Percentiles rank a stretch among this genome's conserved stretches.
phyloP scores from a whole-genome alignment of 2,797 vertebrate genomes.

The Sandelia bainsii region DNA sequence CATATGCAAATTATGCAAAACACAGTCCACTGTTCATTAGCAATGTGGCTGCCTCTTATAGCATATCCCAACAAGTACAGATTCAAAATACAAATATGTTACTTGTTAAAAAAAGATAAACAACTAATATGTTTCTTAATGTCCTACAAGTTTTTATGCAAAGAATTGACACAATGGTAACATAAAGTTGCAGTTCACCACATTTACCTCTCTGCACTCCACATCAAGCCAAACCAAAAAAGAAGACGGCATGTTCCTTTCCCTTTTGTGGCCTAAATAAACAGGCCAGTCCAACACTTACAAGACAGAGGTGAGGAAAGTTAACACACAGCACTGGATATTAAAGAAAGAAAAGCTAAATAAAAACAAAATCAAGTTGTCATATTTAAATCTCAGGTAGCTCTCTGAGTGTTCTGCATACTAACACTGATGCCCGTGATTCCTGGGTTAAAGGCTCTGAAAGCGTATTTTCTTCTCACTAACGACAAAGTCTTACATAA shows the following conservation, averaged over 20 bases:
- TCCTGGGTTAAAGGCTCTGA: background rate
- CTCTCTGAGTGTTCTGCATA: background rate
- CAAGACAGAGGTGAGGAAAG: conserved; percentile 34
- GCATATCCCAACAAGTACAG: conserved; percentile 44
- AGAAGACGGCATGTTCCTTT: conserved; percentile 39
- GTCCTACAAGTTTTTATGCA: conserved; percentile 19
- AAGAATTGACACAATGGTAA: conserved; percentile 5
- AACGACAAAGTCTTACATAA: background rate
- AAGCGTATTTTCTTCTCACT: background rate
- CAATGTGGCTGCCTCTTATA: conserved; percentile 55
- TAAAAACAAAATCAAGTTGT: background rate
- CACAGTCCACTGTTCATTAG: conserved; percentile 11
- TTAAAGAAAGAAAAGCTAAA: background rate
- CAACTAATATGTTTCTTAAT: conserved; percentile 15
- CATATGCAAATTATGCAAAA: conserved; percentile 53
- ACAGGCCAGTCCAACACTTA: conserved; percentile 31
- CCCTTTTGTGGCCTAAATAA: conserved; percentile 53
- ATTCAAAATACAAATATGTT: conserved; percentile 45
- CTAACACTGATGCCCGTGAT: background rate
- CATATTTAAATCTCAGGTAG: conserved; percentile 11
- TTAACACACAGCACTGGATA: conserved; percentile 14
- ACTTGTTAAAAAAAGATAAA: conserved; percentile 39
- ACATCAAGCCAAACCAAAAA: conserved; percentile 55
- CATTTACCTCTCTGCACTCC: conserved; percentile 26
- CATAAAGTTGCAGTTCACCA: conserved; percentile 29